Conservation (phyloP, 2,888 invertebrate species). For the Bhutanitis thaidina region DNA sequence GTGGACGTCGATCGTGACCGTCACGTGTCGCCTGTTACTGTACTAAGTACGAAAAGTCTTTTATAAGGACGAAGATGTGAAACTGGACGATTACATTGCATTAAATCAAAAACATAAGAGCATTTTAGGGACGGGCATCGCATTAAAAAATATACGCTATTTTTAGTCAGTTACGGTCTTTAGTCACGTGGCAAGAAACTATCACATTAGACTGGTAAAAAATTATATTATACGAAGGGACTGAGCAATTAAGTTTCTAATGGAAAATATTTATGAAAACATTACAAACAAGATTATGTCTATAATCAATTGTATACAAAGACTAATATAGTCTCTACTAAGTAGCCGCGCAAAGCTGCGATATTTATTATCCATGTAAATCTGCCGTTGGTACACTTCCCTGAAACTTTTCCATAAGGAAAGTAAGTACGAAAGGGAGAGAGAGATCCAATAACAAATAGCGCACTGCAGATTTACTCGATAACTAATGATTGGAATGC, state of each 20-base stretch:
- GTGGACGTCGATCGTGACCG: conserved; percentile 41
- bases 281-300: background rate
- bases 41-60: conserved; percentile 76
- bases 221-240: conserved; percentile 4
- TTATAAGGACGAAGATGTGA: conserved; percentile 75
- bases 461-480: too few relatives aligned
- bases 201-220: conserved; percentile 49
- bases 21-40: conserved; percentile 49
- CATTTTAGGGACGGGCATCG: conserved; percentile 44
- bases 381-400: too few relatives aligned
- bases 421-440: too few relatives aligned
- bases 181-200: conserved; percentile 69
- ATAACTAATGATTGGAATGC: too few relatives aligned
- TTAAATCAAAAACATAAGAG: conserved; percentile 45
- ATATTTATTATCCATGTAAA: too few relatives aligned
- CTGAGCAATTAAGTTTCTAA: conserved; percentile 32
- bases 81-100: conserved; percentile 69
- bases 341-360: background rate
- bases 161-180: conserved; percentile 30
- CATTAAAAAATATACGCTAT: conserved; percentile 38
- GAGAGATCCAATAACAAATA: too few relatives aligned
- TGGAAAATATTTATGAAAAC: too few relatives aligned
- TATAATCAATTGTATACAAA: background rate
- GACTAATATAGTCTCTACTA: background rate
- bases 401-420: too few relatives aligned